Evolutionary conservation across 2,797 vertebrate genomes (phyloP).

Genomic region (Halcyon badia): DNA sequence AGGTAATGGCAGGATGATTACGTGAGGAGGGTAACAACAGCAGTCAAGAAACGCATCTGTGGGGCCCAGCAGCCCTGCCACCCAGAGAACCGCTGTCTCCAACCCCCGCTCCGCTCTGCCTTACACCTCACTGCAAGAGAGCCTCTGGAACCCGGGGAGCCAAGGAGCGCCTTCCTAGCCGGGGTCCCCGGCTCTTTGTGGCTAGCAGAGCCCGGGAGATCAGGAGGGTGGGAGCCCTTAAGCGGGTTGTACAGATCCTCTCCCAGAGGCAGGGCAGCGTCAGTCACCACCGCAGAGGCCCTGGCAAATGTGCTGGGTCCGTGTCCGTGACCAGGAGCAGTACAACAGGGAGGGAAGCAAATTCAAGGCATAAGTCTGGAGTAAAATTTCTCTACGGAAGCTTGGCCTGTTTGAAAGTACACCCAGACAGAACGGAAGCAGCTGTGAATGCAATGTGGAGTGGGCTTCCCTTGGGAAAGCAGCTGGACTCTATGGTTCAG

Average conservation of each 20-base stretch:
- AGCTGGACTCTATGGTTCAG: neutral
- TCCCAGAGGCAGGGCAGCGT: neutral
- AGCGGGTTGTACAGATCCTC: neutral
- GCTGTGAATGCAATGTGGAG: neutral
- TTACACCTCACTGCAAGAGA: neutral
- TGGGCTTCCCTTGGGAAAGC: neutral
- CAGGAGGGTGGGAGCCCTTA: neutral
- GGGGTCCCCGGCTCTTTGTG: too few relatives aligned
- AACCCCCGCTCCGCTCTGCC: neutral
- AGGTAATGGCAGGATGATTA: fast-evolving
- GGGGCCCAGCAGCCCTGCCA: neutral
- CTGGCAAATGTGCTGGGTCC: neutral
- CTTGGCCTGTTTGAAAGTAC: neutral
- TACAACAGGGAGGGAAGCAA: neutral
- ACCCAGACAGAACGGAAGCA: neutral
- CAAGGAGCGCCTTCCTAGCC: too few relatives aligned
- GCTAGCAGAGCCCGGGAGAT: neutral
- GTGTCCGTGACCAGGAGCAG: neutral
- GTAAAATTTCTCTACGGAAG: neutral
- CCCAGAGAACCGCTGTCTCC: neutral
- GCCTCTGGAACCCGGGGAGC: neutral
- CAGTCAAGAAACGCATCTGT: neutral
- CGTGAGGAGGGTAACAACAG: neutral
- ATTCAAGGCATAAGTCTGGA: neutral
- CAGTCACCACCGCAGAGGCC: neutral